A percentile compares a stretch with the other conserved stretches of the same genome.
Evolutionary conservation across 2,113 vertebrate genomes (phyloP).

Genomic region (Myotis davidii): DNA sequence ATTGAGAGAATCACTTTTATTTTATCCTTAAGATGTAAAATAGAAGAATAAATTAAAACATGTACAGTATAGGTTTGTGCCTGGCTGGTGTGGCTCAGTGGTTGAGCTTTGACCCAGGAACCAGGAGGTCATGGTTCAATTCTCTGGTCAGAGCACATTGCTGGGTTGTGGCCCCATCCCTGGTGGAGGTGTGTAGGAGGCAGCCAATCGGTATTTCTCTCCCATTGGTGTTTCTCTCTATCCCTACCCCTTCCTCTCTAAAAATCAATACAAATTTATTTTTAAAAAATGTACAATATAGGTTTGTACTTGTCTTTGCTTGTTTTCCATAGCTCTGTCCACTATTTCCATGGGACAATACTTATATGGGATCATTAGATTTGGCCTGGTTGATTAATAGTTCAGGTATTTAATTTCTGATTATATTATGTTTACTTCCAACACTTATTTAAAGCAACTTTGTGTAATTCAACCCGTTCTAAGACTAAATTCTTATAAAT

Average conservation of each 20-base stretch:
- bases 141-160: too few relatives aligned
- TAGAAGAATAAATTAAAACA: neutral
- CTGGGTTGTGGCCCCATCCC: too few relatives aligned
- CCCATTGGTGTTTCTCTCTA: too few relatives aligned
- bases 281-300: too few relatives aligned
- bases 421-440: neutral
- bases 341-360: neutral
- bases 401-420: neutral
- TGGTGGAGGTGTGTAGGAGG: too few relatives aligned
- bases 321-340: neutral
- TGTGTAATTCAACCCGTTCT: neutral
- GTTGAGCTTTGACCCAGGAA: too few relatives aligned
- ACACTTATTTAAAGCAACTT: neutral
- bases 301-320: neutral
- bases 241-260: too few relatives aligned
- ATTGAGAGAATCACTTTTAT: neutral
- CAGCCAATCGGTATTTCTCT: too few relatives aligned
- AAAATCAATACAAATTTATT: too few relatives aligned
- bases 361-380: neutral
- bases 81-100: neutral
- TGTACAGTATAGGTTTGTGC: neutral
- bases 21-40: neutral
- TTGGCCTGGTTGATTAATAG: neutral
- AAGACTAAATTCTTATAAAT: slow-evolving; percentile 23
- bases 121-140: too few relatives aligned